phyloP scores from a whole-genome alignment of 2,888 invertebrate genomes.

The Hetaerina titia region DNA sequence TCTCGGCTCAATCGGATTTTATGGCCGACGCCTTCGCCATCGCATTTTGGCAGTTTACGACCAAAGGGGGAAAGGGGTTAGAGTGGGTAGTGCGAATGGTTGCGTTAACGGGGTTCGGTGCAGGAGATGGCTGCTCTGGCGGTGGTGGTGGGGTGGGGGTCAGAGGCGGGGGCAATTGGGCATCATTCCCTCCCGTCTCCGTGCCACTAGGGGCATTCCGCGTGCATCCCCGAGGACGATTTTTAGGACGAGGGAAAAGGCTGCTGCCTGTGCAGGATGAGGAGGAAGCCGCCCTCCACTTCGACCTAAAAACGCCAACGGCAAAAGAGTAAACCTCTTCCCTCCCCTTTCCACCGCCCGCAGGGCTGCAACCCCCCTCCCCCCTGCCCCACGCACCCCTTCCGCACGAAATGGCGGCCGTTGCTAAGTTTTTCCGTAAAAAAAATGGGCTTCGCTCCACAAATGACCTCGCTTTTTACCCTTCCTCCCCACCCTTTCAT shows the following conservation, averaged over 20 bases:
- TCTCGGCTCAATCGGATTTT: slow-evolving; percentile 12
- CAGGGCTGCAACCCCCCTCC: neutral
- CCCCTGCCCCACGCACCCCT: neutral
- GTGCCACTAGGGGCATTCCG: neutral
- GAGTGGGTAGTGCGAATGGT: neutral
- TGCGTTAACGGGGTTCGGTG: neutral
- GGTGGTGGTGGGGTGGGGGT: too few relatives aligned
- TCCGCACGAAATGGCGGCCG: slow-evolving; percentile 9
- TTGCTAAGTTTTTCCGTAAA: slow-evolving; percentile 17
- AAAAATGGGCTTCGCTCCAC: slow-evolving; percentile 31
- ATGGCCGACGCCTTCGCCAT: neutral
- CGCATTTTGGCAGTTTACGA: slow-evolving; percentile 25
- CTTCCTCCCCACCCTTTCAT: neutral
- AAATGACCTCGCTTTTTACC: slow-evolving; percentile 21
- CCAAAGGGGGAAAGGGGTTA: neutral
- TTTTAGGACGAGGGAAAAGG: neutral
- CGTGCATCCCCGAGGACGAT: neutral
- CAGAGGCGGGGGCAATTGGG: neutral
- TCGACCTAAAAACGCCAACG: slow-evolving; percentile 10
- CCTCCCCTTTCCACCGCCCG: neutral
- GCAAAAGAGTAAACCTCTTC: neutral
- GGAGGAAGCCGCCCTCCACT: neutral
- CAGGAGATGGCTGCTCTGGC: neutral
- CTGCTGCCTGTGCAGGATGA: neutral
- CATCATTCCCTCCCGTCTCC: neutral